Base-by-base conservation (phyloP, 2,113 vertebrate genomes). In the Colaptes auratus region DNA sequence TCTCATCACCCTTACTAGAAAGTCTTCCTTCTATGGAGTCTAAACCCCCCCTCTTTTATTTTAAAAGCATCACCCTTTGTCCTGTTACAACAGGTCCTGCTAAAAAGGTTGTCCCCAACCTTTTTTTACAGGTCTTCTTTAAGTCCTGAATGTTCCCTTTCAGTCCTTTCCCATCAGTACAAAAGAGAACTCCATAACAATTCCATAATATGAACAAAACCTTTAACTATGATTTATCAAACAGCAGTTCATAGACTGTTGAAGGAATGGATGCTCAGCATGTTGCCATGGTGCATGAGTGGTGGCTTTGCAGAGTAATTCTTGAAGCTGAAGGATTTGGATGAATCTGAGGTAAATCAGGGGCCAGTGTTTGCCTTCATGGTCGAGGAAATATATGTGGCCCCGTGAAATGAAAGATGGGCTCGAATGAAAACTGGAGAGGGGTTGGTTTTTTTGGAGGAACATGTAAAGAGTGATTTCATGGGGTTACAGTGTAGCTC, bases 311-410 rank as follows among this genome's bases (percentile, higher is more conserved):
- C 19, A n/a, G 44, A 30, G n/a, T 7, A n/a, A 39, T 15, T 66
- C 39, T 81, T 60, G 46, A 60, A 73, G 33, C 12, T 31, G 20
- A 52, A 23, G 53, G 59, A 48, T 76, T 23, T 50, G 46, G 70
- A 9, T 52, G 39, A 4, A 7, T 8, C 8, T 11, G 39, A 15
- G 35, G 58, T 24, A 75, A 84, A 58, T 15, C 0, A 39, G 39
- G 39, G 39, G 8, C 10, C 15, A 30, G 7, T 0, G 0, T 50
- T 61, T 90, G 9, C 17, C 6, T 79, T 44, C 19, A 9, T 3
- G 3, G 8, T 3, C 18, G 67, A 18, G n/a, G 46, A 33, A 79
- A 7, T 11, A 13, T 12, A 9, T 1, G 9, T 0, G 4, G 8
- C 15, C 9, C 6, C 25, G 1, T 30, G 52, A 55, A 48, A 21